These are phyloP conservation scores for Apodemus speciosus DNA, from an alignment of 2,113 vertebrate genomes.

Conservation along the genomic window DNA sequence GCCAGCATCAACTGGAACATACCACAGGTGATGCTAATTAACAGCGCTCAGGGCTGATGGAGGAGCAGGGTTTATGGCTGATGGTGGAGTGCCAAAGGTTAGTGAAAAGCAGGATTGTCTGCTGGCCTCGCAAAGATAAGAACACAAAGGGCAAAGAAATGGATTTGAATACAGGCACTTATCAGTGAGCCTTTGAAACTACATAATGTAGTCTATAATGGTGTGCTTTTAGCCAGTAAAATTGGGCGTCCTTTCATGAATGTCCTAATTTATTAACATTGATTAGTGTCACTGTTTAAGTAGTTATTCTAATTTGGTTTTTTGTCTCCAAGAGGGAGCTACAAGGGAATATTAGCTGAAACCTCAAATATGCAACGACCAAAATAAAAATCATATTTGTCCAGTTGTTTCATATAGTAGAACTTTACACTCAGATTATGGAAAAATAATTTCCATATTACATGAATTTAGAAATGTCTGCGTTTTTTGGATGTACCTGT, in stretches of 20 bases:
- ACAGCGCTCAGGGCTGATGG: conserved; percentile 62
- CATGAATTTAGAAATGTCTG: conserved; percentile 65
- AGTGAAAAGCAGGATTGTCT: conserved; percentile 86
- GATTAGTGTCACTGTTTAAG: conserved; percentile 83
- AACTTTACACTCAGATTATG: conserved; percentile 66
- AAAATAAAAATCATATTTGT: conserved; percentile 61
- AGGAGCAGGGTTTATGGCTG: conserved; percentile 76
- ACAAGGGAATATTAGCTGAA: conserved; percentile 78
- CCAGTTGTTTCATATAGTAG: conserved; percentile 47
- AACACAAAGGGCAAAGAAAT: conserved; percentile 85
- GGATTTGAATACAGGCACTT: conserved; percentile 86
- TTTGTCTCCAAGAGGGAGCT: conserved; percentile 70
- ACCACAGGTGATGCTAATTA: conserved; percentile 85
- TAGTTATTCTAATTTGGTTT: conserved; percentile 64
- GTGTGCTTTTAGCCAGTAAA: conserved; percentile 83
- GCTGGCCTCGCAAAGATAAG: conserved; percentile 86
- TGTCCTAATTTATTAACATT: conserved; percentile 85
- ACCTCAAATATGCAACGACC: conserved; percentile 69
- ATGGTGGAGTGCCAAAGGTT: conserved; percentile 86
- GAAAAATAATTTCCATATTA: conserved; percentile 58
- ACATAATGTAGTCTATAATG: conserved; percentile 81
- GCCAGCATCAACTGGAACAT: conserved; percentile 67
- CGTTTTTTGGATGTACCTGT: conserved; percentile 60
- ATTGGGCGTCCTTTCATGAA: conserved; percentile 81
- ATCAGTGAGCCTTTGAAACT: conserved; percentile 84